Conservation (phyloP, 2,797 vertebrate genomes). For the Amblyopsis hoosieri region DNA sequence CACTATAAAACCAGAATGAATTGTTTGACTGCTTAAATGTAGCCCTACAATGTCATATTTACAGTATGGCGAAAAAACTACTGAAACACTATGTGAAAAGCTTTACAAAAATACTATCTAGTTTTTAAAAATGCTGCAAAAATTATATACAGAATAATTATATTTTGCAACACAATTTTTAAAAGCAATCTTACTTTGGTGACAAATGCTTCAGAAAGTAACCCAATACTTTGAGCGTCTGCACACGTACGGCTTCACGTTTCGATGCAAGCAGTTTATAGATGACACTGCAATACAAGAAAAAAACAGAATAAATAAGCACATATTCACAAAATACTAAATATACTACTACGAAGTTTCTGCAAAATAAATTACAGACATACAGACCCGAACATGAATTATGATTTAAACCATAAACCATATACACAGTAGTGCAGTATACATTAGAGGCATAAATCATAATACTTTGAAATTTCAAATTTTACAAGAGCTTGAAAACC, state of each 20-base stretch:
- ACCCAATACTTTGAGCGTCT: slow-evolving; percentile 95
- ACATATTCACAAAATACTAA: neutral
- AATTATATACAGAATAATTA: neutral
- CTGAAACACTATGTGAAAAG: too few species aligned
- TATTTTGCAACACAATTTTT: too few species aligned
- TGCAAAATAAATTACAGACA: neutral
- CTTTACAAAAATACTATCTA: too few species aligned
- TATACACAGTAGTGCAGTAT: slow-evolving; percentile 24
- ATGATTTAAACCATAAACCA: neutral
- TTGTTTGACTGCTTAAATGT: neutral
- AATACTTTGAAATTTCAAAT: slow-evolving; percentile 24
- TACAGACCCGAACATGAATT: neutral
- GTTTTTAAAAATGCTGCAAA: neutral
- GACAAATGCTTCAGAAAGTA: slow-evolving; percentile 89
- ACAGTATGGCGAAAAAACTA: too few species aligned
- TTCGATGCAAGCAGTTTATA: slow-evolving; percentile 96
- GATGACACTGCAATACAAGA: slow-evolving; percentile 81
- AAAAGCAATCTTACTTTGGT: slow-evolving; percentile 72
- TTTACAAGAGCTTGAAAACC: slow-evolving; percentile 21
- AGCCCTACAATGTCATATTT: slow-evolving; percentile 1
- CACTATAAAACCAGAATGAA: too few species aligned
- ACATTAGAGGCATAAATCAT: slow-evolving; percentile 37
- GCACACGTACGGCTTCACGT: slow-evolving; percentile 93
- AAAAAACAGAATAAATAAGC: neutral
- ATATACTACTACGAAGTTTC: neutral